Base-by-base conservation (phyloP, 2,888 invertebrate genomes). In the Coremacera marginata region DNA sequence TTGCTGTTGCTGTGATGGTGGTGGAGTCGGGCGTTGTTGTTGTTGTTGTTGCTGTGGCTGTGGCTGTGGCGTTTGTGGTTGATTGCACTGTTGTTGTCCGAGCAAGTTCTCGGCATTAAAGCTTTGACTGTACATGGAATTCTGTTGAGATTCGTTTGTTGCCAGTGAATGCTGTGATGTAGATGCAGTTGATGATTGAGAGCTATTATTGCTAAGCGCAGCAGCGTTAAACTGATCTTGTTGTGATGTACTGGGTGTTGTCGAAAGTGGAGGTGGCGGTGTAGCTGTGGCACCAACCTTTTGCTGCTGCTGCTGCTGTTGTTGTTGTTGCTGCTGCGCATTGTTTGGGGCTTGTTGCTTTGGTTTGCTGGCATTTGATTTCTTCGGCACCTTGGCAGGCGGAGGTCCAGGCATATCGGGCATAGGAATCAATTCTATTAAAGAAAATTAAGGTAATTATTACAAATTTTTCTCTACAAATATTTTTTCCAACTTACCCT, bases 401-500 rank as follows among this genome's bases (percentile, higher is more conserved):
- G 89, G 89, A 52, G 89, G 89, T 31, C 89, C 88, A 4, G 89
- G 87, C 84, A 88, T 87, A 80, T 89, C 89, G 4, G 86, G 82
- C 81, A 87, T 81, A 14, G 88, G 85, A 79, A 85, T 83, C 84
- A 89, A 81, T 82, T 87, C 88, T 84, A 75, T 76, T 27, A 72
- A 31, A 16, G 25, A 76, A 71, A 11, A 8, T 16, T 14, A 44
- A n/a, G 14, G 2, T 34, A 44, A 44, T 11, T 22, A 71, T 63
- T 1, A 16, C 3, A 0, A 27, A 37, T 16, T 25, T 25, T 51
- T 51, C 5, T 14, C 22, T 25, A 25, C 22, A 16, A 44, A 49
- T 8, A 60, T 71, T 3, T n/a, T 11, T 37, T 16, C 9, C 55
- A 37, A 78, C 80, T 81, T 77, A 89, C 89, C 89, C 81, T 89